Evolutionary conservation across 2,113 vertebrate genomes (phyloP), one percentile per base, ranked within the genome.

Genomic region (Cinclus mexicanus): DNA sequence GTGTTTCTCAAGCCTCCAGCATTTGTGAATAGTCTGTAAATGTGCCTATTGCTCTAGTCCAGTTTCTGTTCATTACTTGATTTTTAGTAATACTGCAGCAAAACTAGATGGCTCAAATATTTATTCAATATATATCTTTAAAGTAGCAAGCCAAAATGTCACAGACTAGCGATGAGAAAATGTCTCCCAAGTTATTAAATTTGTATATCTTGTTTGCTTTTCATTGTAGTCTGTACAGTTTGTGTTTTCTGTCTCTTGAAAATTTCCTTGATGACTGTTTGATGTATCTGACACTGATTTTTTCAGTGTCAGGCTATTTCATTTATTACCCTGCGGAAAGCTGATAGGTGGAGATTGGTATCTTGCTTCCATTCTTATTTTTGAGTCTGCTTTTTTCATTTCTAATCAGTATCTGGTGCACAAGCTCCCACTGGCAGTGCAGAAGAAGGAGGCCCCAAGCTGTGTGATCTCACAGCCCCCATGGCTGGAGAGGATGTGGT

Each of bases 241-340:
- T 87, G 7, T 31, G 8, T 90, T 95, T 95, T 90, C 64, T 94
- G 15, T 85, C 41, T 67, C 37, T 83, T 60, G 44, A 56, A 91
- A 53, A 75, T 95, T 94, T 91, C 81, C 82, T 93, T 95, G 87
- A 82, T 96, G 90, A 86, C 82, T 69, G 21, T 72, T 72, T 93
- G 77, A 81, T 94, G 35, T 42, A 42, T 68, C 79, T 80, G 60
- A 72, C 56, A 63, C 80, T 37, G 56, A 65, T 90, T 94, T 95
- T 94, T 89, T 84, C 61, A 82, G 7, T 87, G 82, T 67, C 10
- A 47, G 50, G 52, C 55, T 39, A 33, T 92, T 68, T 84, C 60
- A 61, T 81, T 69, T 93, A 84, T 94, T 94, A 82, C 52, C 47
- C 89, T 53, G 59, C 57, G 44, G 35, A 76, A 85, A 61, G 67